phyloP scores from a whole-genome alignment of 2,888 invertebrate genomes.

The Tenthredo amoena region DNA sequence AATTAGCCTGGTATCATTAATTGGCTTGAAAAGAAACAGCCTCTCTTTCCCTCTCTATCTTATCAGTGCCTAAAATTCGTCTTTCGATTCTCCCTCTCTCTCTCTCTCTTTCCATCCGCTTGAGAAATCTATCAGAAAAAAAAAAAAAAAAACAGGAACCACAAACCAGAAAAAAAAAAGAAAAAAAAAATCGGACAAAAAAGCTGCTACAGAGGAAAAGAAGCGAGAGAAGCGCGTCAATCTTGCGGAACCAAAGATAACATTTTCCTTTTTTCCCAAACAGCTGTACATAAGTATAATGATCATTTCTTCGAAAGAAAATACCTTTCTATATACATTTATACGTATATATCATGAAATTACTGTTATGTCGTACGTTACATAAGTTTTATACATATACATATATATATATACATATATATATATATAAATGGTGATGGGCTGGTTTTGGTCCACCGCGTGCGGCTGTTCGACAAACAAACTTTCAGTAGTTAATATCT shows the following conservation, averaged over 20 bases:
- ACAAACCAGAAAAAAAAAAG: background rate
- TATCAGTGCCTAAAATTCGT: background rate
- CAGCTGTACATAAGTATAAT: background rate
- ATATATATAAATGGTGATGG: background rate
- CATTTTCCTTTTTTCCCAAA: background rate
- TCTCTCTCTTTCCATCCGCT: background rate
- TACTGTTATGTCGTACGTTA: background rate
- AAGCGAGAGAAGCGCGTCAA: background rate
- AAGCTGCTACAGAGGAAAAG: no score
- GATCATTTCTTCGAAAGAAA: constrained; percentile 2
- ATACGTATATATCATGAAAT: background rate
- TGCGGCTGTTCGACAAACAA: constrained; percentile 2
- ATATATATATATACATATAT: background rate
- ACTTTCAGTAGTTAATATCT: background rate
- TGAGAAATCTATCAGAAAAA: background rate
- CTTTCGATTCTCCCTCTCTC: background rate
- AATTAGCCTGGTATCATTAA: constrained; percentile 32
- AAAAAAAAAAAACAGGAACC: no score
- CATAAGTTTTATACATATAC: background rate
- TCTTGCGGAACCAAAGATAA: background rate
- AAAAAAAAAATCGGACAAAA: background rate
- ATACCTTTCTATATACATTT: background rate
- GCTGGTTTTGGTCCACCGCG: no score
- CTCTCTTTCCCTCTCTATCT: background rate
- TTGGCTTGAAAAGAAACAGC: constrained; percentile 8